These are phyloP conservation scores for Drosophila tropicalis DNA, from an alignment of 1,140 invertebrate genomes.

Conservation along the genomic window DNA sequence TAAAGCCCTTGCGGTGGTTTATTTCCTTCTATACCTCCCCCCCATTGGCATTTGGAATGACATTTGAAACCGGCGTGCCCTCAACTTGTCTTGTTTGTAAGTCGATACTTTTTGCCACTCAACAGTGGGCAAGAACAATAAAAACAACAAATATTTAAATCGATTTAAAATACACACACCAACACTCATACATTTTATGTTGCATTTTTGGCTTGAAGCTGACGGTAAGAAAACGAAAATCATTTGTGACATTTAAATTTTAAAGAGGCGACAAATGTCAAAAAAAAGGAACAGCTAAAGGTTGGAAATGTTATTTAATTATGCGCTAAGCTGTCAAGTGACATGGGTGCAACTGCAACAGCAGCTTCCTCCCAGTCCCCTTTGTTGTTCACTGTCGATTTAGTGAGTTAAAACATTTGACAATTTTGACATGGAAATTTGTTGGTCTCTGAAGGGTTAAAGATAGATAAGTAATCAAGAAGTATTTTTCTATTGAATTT, in stretches of 20 bases:
- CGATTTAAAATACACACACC: constrained; percentile 49
- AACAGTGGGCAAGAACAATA: not conserved
- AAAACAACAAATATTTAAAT: constrained; percentile 34
- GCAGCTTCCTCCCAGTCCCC: not conserved
- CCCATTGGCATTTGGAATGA: not conserved
- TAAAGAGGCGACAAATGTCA: constrained; percentile 54
- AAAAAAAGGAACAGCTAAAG: constrained; percentile 28
- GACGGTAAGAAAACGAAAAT: constrained; percentile 7
- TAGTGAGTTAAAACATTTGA: constrained; percentile 54
- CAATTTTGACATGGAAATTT: constrained; percentile 70
- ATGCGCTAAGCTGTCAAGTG: constrained; percentile 77
- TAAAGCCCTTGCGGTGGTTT: not conserved
- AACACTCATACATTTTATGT: constrained; percentile 32
- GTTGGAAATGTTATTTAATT: constrained; percentile 66
- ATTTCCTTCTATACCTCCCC: not conserved
- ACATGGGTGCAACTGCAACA: constrained; percentile 64
- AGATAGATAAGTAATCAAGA: constrained; percentile 15
- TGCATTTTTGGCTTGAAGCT: constrained; percentile 37
- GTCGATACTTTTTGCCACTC: constrained; percentile 46
- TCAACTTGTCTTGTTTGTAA: constrained; percentile 42
- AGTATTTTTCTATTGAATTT: constrained; percentile 25
- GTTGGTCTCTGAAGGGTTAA: constrained; percentile 46
- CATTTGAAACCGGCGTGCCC: constrained; percentile 20
- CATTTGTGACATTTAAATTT: constrained; percentile 56
- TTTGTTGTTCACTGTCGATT: constrained; percentile 37